Evolutionary conservation across 2,113 vertebrate genomes (phyloP), one percentile per base, ranked within the genome.

Genomic region (Chloebia gouldiae): DNA sequence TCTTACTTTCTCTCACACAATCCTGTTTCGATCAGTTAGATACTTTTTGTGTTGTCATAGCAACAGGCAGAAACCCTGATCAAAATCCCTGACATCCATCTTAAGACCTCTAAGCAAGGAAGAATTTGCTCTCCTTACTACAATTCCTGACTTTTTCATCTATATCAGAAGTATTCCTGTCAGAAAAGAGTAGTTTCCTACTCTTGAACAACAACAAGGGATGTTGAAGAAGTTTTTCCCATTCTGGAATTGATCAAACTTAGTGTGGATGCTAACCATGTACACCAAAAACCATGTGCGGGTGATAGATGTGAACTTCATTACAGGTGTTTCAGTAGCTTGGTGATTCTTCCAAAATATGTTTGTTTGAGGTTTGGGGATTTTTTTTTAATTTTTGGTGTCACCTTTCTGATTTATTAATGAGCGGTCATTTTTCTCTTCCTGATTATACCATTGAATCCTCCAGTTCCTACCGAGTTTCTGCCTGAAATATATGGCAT

Each of bases 31-130:
- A 51, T 73, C 17, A 2, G 30, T 60, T 81, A 45, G 76, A 81
- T 83, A 83, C 76, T 77, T 91, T 83, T 86, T 69, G 3, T 54
- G 91, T 91, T 95, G 54, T 59, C 86, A 59, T 91, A 90, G 91
- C 66, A 92, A 92, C 39, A 2, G 71, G 23, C n/a, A 83, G 76
- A 90, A 69, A 86, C n/a, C 4, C 28, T 61, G 59, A 54, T 88
- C 45, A 86, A 86, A 95, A 83, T 88, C 28, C 33, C 37, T 86
- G 50, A 60, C 50, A 80, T 86, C 69, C 45, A 50, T 42, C 19
- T 40, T 76, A 88, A 76, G 59, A 79, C 25, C 27, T 56, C 44
- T 79, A n/a, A 47, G 40, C 5, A 22, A 82, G 57, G 40, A 80
- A 72, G 31, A 10, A 24, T 44, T 79, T 60, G 2, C 22, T 68